Base-by-base conservation (phyloP, 2,888 invertebrate species). In the Malthinus flaveolus region DNA sequence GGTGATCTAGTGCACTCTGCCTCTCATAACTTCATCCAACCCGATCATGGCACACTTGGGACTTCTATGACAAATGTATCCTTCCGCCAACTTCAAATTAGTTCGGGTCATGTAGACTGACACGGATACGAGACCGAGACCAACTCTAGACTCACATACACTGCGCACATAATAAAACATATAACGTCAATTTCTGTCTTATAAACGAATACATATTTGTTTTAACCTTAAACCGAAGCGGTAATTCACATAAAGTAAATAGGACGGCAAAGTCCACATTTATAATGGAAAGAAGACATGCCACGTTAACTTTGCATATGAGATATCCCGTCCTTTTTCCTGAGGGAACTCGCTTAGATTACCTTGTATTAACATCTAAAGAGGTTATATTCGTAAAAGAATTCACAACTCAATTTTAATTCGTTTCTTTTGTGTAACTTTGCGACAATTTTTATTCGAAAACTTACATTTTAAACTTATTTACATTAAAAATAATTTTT, bases 1-100 rank as follows among this genome's bases (percentile, higher is more conserved):
- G 73, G 77, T 79, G 79, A 79, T 79, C 78, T 79, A 78, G 76
- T 78, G 77, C 78, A 76, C 76, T 76, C 77, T 73, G 77, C 75
- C 75, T 76, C 77, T 78, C 79, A 79, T 79, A 79, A 79, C 79
- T 79, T 78, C 79, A 78, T 78, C 78, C 78, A 76, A 77, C 76
- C 78, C 78, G 78, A 79, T 79, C 78, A 79, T 79, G 78, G 78
- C 79, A 71, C 79, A 70, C 78, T 64, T 65, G 79, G 78, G 79
- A 79, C 74, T 74, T 23, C 74, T 77, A 79, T 79, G 79, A 79
- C 79, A 79, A 79, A 79, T 79, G 79, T 79, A 79, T 77, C 78
- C 78, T 79, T 79, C 78, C 78, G 76, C 77, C 78, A 78, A 79
- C 78, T 79, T 79, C 78, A 78, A 79, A 79, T 79, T 79, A 79